These are phyloP conservation scores for Pempheris klunzingeri DNA, from an alignment of 2,797 vertebrate genomes.

Conservation along the genomic window DNA sequence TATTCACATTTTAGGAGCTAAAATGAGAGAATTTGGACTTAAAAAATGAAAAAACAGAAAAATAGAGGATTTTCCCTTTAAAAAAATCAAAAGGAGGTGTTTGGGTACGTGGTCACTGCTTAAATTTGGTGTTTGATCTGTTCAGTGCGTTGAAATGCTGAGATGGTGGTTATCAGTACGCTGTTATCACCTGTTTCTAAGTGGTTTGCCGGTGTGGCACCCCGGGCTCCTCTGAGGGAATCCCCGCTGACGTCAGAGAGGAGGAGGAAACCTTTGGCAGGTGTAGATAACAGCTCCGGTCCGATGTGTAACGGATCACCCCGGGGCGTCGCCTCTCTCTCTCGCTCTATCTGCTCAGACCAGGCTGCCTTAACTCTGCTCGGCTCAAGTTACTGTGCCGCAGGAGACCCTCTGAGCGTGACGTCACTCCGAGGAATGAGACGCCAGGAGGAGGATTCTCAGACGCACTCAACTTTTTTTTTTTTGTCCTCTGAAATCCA, in stretches of 20 bases:
- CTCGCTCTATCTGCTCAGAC: slow-evolving; percentile 60
- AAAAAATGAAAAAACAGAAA: too few relatives aligned
- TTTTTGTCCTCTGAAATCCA: not conserved
- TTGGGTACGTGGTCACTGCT: too few relatives aligned
- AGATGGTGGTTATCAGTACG: not conserved
- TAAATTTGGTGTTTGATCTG: too few relatives aligned
- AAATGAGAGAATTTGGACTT: too few relatives aligned
- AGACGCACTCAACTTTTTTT: slow-evolving; percentile 5
- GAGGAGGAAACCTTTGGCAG: slow-evolving; percentile 46
- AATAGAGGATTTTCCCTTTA: too few relatives aligned
- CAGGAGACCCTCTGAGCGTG: not conserved
- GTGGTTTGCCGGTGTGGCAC: not conserved
- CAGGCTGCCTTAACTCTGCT: slow-evolving; percentile 29
- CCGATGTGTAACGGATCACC: slow-evolving; percentile 26
- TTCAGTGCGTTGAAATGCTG: not conserved
- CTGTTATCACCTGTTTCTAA: slow-evolving; percentile 5
- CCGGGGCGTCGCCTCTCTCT: slow-evolving; percentile 29
- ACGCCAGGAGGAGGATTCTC: slow-evolving; percentile 7
- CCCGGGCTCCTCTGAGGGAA: slow-evolving; percentile 55
- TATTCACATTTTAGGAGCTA: too few relatives aligned
- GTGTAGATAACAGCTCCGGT: slow-evolving; percentile 62
- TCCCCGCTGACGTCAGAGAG: slow-evolving; percentile 68
- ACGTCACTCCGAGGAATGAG: slow-evolving; percentile 57
- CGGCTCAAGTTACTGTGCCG: not conserved
- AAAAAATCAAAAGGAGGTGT: not conserved